Evolutionary conservation across 1,140 invertebrate species (phyloP).

Genomic region (Globodera rostochiensis): DNA sequence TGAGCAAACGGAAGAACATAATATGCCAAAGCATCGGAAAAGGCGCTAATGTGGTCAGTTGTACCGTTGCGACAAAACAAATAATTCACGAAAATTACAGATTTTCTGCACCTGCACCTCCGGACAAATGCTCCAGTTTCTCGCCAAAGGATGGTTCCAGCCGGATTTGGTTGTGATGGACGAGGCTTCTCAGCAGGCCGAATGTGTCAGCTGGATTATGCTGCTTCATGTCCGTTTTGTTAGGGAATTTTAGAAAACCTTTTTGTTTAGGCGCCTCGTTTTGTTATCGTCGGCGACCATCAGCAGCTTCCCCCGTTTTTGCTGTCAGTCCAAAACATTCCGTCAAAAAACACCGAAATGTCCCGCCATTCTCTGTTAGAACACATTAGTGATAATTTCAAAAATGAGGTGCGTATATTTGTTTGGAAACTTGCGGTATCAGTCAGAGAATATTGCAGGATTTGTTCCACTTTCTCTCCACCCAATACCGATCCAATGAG

Average conservation of each 20-base stretch:
- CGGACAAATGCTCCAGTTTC: not conserved
- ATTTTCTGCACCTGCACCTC: slow-evolving; percentile 21
- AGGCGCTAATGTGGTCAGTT: not conserved
- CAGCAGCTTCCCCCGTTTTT: slow-evolving; percentile 32
- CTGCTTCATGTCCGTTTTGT: slow-evolving; percentile 25
- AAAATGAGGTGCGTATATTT: slow-evolving; percentile 13
- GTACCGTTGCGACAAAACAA: not conserved
- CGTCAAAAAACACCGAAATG: not conserved
- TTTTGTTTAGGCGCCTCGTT: slow-evolving; percentile 26
- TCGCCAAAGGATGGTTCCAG: not conserved
- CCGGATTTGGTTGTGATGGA: slow-evolving; percentile 41
- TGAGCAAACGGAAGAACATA: not conserved
- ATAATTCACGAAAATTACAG: not conserved
- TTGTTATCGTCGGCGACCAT: slow-evolving; percentile 38
- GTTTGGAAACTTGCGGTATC: not conserved
- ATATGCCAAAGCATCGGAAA: not conserved
- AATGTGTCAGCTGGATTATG: slow-evolving; percentile 23
- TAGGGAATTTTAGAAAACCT: not conserved
- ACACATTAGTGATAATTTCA: not conserved
- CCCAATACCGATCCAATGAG: slow-evolving; percentile 45
- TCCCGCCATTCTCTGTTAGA: not conserved
- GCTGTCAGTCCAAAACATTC: not conserved
- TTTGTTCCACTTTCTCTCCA: slow-evolving; percentile 12
- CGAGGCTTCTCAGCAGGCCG: slow-evolving; percentile 42
- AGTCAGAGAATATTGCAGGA: slow-evolving; percentile 19